Percentiles rank a stretch among this genome's conserved stretches.
Evolutionary conservation across 2,113 vertebrate species (phyloP).

Genomic region (Aleadryas rufinucha): DNA sequence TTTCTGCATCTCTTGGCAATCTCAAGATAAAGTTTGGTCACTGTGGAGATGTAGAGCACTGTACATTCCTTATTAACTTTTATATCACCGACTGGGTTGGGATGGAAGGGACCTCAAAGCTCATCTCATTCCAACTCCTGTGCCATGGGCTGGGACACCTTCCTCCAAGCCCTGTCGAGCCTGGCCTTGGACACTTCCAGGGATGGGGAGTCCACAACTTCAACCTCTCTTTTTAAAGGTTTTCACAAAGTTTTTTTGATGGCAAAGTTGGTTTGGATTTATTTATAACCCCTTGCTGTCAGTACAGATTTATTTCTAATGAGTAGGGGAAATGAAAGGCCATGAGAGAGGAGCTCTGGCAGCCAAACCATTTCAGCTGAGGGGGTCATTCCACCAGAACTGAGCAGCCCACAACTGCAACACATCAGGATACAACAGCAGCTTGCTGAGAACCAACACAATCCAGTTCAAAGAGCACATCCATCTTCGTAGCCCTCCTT

Average conservation of each 20-base stretch:
- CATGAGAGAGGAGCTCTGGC: fast-evolving
- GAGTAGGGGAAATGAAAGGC: not conserved
- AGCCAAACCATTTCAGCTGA: not conserved
- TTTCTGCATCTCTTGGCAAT: not conserved
- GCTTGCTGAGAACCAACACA: not conserved
- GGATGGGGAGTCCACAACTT: not conserved
- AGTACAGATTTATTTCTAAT: not conserved
- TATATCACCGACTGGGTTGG: not conserved
- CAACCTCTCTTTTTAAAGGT: not conserved
- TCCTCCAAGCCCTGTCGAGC: not conserved
- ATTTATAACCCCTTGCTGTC: not conserved
- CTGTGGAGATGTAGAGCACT: not conserved
- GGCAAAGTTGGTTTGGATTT: not conserved
- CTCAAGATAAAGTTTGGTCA: not conserved
- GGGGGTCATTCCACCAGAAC: not conserved
- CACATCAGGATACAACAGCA: not conserved
- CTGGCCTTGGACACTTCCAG: not conserved
- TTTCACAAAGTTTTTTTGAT: not conserved
- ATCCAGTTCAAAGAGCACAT: not conserved
- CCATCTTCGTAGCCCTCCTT: not conserved
- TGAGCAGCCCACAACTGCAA: not conserved
- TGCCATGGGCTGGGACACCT: not conserved
- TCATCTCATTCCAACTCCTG: not conserved
- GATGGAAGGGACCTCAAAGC: not conserved
- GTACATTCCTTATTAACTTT: not conserved